Evolutionary conservation across 1,140 invertebrate species (phyloP).

Genomic region (Lepidurus arcticus): DNA sequence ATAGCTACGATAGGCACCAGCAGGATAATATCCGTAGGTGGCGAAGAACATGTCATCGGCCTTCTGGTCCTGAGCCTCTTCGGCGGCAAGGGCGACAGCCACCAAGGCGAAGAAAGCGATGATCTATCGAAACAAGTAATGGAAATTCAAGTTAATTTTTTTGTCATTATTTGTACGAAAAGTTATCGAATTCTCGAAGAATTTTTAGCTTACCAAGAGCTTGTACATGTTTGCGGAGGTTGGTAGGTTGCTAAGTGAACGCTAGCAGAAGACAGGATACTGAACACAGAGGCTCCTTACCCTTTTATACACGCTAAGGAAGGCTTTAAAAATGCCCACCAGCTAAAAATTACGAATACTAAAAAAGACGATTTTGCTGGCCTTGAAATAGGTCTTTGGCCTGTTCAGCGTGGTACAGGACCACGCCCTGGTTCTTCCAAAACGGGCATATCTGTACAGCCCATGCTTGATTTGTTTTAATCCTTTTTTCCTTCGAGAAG

Average conservation of each 20-base stretch:
- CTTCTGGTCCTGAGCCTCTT: not conserved
- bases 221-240: not conserved
- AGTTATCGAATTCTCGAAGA: not conserved
- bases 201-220: not conserved
- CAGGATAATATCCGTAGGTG: not conserved
- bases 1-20: not conserved
- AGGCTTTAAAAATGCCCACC: not conserved
- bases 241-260: not conserved
- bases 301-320: not conserved
- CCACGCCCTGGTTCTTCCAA: not conserved
- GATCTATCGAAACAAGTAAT: not conserved
- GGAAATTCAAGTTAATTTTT: not conserved
- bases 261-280: not conserved
- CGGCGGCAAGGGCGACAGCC: not conserved
- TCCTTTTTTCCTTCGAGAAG: no score
- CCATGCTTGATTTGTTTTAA: no score
- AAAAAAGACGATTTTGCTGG: not conserved
- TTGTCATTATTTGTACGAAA: not conserved
- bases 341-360: not conserved
- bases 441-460: no score
- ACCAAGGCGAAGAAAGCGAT: not conserved
- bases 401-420: not conserved
- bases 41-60: not conserved
- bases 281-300: not conserved
- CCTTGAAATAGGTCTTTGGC: slow-evolving; percentile 1